phyloP scores from a whole-genome alignment of 2,113 vertebrate species.

The Siniperca chuatsi region DNA sequence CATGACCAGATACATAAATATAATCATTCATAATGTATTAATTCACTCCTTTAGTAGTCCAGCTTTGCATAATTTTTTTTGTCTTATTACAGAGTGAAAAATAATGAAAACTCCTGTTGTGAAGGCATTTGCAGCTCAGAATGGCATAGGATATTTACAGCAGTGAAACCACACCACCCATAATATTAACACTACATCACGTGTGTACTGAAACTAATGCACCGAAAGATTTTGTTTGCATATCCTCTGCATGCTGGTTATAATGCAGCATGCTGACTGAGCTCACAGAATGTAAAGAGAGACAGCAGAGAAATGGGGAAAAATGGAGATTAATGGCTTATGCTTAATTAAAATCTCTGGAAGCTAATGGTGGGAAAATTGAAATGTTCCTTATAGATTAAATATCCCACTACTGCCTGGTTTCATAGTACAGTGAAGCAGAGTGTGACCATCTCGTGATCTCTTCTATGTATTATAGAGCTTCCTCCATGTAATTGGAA shows the following conservation, averaged over 20 bases:
- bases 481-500: slow-evolving; percentile 66
- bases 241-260: slow-evolving; percentile 32
- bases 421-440: slow-evolving; percentile 57
- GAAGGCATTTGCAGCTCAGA: slow-evolving; percentile 5
- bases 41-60: background rate
- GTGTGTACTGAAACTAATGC: slow-evolving; percentile 60
- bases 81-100: slow-evolving; percentile 14
- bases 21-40: slow-evolving; percentile 15
- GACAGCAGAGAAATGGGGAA: slow-evolving; percentile 65
- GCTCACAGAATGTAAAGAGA: slow-evolving; percentile 39
- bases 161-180: background rate
- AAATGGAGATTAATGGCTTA: slow-evolving; percentile 79
- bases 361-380: slow-evolving; percentile 79
- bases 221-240: slow-evolving; percentile 56
- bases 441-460: slow-evolving; percentile 72
- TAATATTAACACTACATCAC: slow-evolving; percentile 38
- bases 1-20: slow-evolving; percentile 18
- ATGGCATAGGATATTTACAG: slow-evolving; percentile 28
- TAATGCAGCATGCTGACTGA: slow-evolving; percentile 45
- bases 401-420: slow-evolving; percentile 45
- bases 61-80: background rate
- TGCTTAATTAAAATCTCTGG: slow-evolving; percentile 79
- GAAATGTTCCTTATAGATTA: slow-evolving; percentile 76
- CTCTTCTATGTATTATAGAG: slow-evolving; percentile 54
- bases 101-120: background rate